These are phyloP conservation scores for Halyomorpha halys DNA, from an alignment of 1,140 invertebrate species.

Conservation along the genomic window DNA sequence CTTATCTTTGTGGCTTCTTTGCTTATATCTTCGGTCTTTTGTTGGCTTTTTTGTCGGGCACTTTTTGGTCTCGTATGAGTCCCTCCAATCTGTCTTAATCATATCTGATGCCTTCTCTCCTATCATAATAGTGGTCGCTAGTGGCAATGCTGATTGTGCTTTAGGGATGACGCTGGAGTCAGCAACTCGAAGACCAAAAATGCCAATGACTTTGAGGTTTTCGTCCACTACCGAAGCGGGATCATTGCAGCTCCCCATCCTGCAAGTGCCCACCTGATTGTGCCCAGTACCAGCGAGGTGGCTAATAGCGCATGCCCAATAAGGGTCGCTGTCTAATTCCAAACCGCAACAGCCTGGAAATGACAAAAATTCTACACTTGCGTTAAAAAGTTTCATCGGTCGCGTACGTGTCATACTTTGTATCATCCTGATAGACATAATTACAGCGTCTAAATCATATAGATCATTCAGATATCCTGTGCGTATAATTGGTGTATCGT, in stretches of 20 bases:
- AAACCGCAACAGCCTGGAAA: slow-evolving; percentile 24
- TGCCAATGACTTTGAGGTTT: slow-evolving; percentile 52
- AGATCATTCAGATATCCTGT: slow-evolving; percentile 42
- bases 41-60: no score
- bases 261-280: slow-evolving; percentile 61
- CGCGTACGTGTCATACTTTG: slow-evolving; percentile 41
- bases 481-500: slow-evolving; percentile 45
- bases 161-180: slow-evolving; percentile 72
- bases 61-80: background rate
- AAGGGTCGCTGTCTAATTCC: slow-evolving; percentile 35
- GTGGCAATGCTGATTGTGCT: slow-evolving; percentile 60
- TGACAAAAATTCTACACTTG: slow-evolving; percentile 6
- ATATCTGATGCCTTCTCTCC: slow-evolving; percentile 65
- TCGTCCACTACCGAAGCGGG: slow-evolving; percentile 52
- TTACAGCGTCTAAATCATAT: slow-evolving; percentile 26
- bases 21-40: no score
- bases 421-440: slow-evolving; percentile 45
- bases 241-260: slow-evolving; percentile 60
- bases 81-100: slow-evolving; percentile 50
- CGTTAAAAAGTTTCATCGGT: slow-evolving; percentile 44
- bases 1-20: no score
- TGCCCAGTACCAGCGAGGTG: slow-evolving; percentile 38
- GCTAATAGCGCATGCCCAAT: slow-evolving; percentile 35
- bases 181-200: slow-evolving; percentile 56
- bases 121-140: slow-evolving; percentile 66